Evolutionary conservation across 2,888 invertebrate species (phyloP).

Genomic region (Fabriciana adippe): DNA sequence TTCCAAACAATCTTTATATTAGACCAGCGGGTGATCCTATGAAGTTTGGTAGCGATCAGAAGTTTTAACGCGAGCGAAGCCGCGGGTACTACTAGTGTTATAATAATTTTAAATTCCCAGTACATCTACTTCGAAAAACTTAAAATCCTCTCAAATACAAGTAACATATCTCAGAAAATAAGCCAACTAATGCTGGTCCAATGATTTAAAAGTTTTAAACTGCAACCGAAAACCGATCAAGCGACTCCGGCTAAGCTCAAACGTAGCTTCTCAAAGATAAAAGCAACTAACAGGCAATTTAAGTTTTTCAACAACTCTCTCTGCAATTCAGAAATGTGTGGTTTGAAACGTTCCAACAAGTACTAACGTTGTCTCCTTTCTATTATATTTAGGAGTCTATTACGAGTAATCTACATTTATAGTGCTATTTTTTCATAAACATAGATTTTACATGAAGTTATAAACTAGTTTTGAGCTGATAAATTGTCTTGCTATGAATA

Average conservation of each 20-base stretch:
- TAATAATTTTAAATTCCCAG: too few species aligned
- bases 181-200: conserved; percentile 21
- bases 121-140: too few species aligned
- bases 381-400: conserved; percentile 27
- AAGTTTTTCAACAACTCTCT: conserved; percentile 58
- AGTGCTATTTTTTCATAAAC: conserved; percentile 14
- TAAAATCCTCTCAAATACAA: too few species aligned
- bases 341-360: conserved; percentile 31
- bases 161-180: background rate
- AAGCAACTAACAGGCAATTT: conserved; percentile 71
- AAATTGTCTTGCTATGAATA: background rate
- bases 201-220: conserved; percentile 45
- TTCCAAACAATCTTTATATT: too few species aligned
- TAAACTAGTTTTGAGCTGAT: background rate
- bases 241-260: conserved; percentile 42
- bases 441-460: conserved; percentile 4
- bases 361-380: conserved; percentile 15
- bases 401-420: conserved; percentile 24
- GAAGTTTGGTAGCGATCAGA: too few species aligned
- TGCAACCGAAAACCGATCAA: conserved; percentile 52
- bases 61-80: too few species aligned
- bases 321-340: conserved; percentile 41
- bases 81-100: too few species aligned
- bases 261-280: conserved; percentile 57
- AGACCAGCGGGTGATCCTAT: too few species aligned